Evolutionary conservation across 2,888 invertebrate species (phyloP), one percentile per base, ranked within the genome.

Genomic region (Lasius platythorax): DNA sequence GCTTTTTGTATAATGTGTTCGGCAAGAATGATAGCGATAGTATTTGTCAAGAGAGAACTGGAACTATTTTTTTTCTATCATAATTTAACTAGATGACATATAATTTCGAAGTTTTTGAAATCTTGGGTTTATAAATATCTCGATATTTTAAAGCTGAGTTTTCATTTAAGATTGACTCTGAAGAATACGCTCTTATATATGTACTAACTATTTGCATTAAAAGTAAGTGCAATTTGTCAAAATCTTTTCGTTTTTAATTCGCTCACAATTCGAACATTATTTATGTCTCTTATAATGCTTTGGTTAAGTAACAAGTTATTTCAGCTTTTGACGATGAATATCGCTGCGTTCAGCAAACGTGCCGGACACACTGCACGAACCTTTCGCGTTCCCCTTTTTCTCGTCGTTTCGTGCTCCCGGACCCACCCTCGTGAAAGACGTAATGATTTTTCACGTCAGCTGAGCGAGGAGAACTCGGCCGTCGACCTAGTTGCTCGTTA

Each of bases 371-470:
- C 33, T 11, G 53, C 37, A 68, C 50, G 50, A 53, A n/a, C 8
- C 61, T 28, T n/a, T 56, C 37, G 28, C 53, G n/a, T 40, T 66
- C 12, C n/a, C n/a, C 30, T 43, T 67, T 23, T 58, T 33, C 53
- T 28, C 66, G 50, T 68, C 43, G 70, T 58, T 78, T 68, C 64
- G 64, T 66, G 28, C 3, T 43, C 40, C 15, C 30, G 37, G 53
- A 8, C 18, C 40, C 67, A 12, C 43, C 40, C 18, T 78, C 68
- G 67, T 66, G 37, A 43, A 46, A 73, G 78, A 86, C 73, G 74
- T 85, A 86, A 86, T 86, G 86, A 85, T 86, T 86, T 86, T 86
- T 86, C 86, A 63, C 58, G 74, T 85, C 85, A 86, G 85, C 78
- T 73, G 85, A 68, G 64, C 75, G 75, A 43, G 82, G 72, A 61